Percentiles rank a stretch among this genome's conserved stretches.
These are phyloP conservation scores for Onthophagus taurus DNA, from an alignment of 1,140 invertebrate genomes.

Conservation along the genomic window DNA sequence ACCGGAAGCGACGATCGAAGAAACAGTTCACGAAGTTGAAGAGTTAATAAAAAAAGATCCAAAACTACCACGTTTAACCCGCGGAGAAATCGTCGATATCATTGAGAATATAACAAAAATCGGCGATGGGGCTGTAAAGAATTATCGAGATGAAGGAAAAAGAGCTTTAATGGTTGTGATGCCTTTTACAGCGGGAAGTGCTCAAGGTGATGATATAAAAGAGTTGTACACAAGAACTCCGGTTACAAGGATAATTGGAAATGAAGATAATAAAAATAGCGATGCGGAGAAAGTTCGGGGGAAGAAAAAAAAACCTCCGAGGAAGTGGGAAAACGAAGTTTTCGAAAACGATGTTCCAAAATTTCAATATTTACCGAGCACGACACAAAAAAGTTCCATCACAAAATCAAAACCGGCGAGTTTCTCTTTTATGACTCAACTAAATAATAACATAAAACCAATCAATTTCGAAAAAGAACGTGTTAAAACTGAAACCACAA, in stretches of 20 bases:
- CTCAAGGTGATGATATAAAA: conserved; percentile 35
- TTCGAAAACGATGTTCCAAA: too few species aligned
- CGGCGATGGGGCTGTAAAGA: conserved; percentile 26
- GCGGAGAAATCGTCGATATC: conserved; percentile 45
- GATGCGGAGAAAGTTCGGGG: conserved; percentile 10
- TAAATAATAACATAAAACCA: not conserved
- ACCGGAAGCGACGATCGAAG: conserved; percentile 32
- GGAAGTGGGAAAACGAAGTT: too few species aligned
- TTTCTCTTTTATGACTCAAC: not conserved
- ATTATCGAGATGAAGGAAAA: conserved; percentile 33
- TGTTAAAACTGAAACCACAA: not conserved
- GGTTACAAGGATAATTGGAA: conserved; percentile 39
- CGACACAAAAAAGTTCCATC: too few species aligned
- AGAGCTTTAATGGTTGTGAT: conserved; percentile 47
- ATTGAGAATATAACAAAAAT: conserved; percentile 44
- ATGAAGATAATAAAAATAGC: conserved; percentile 4
- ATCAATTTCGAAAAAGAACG: conserved; percentile 5
- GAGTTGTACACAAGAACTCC: conserved; percentile 47
- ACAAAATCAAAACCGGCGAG: too few species aligned
- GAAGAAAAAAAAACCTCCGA: too few species aligned
- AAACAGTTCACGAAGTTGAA: conserved; percentile 48
- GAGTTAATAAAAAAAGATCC: conserved; percentile 41
- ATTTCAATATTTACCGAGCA: too few species aligned
- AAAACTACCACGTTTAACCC: conserved; percentile 42
- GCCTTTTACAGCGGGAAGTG: conserved; percentile 40